These are phyloP conservation scores for Spinibarbus caldwelli DNA, from an alignment of 2,797 vertebrate species.

Conservation along the genomic window DNA sequence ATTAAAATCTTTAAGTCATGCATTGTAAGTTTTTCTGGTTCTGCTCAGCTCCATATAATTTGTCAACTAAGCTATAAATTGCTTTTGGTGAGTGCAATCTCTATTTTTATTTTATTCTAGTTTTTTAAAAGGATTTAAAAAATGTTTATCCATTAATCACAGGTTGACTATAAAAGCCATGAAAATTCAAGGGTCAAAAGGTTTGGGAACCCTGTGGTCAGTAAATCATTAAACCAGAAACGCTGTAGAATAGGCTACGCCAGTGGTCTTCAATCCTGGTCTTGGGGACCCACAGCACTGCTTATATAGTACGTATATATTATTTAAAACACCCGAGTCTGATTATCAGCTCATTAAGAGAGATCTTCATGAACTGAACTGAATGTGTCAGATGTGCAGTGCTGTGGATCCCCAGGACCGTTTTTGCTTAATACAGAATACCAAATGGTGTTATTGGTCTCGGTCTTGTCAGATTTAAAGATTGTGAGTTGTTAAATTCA, in stretches of 20 bases:
- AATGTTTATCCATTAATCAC: not conserved
- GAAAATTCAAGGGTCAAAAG: not conserved
- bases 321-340: not conserved
- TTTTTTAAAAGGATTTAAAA: not conserved
- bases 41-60: not conserved
- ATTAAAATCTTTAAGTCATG: not conserved
- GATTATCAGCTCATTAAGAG: not conserved
- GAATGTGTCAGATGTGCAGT: constrained; percentile 1
- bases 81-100: not conserved
- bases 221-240: not conserved
- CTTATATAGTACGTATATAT: too few species aligned
- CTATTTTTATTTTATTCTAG: not conserved
- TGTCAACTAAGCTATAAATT: not conserved
- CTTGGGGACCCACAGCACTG: not conserved
- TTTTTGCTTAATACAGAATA: constrained; percentile 3
- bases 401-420: not conserved
- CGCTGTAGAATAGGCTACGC: not conserved
- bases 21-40: not conserved
- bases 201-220: not conserved
- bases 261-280: not conserved
- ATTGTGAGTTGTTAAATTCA: constrained; percentile 6
- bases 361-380: not conserved
- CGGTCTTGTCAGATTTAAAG: not conserved
- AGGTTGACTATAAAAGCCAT: not conserved
- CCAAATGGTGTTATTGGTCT: not conserved